A percentile compares a stretch with the other conserved stretches of the same genome.
These are phyloP conservation scores for Achatina immaculata DNA, from an alignment of 1,140 invertebrate species.

Conservation along the genomic window DNA sequence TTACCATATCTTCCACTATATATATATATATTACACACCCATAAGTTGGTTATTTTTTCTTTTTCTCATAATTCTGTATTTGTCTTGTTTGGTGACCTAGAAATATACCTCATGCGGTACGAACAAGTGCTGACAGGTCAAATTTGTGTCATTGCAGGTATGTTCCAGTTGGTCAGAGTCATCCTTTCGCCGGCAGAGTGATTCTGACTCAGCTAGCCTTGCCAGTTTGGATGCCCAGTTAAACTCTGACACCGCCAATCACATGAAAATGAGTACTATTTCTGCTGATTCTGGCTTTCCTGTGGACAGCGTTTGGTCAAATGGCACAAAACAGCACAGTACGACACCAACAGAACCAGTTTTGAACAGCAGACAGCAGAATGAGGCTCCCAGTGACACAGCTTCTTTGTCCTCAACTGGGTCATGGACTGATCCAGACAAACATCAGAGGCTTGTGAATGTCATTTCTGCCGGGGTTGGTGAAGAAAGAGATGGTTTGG, in stretches of 20 bases:
- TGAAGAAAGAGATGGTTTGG: background rate
- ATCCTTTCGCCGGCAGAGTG: background rate
- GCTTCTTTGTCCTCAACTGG: background rate
- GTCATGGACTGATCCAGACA: background rate
- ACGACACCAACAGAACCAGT: background rate
- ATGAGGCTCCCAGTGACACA: background rate
- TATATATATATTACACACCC: too few species aligned
- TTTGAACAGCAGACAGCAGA: background rate
- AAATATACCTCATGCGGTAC: too few species aligned
- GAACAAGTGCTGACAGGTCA: too few species aligned
- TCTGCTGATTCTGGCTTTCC: background rate
- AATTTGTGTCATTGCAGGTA: background rate
- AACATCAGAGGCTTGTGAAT: background rate
- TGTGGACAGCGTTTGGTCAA: background rate
- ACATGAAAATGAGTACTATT: background rate
- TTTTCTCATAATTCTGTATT: too few species aligned
- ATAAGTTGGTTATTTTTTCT: too few species aligned
- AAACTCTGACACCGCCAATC: background rate
- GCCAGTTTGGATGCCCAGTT: background rate
- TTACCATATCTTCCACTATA: too few species aligned
- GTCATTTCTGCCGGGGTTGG: background rate
- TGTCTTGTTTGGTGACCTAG: too few species aligned
- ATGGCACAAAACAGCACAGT: background rate
- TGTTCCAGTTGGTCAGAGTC: background rate
- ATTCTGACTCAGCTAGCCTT: background rate